Evolutionary conservation across 1,140 invertebrate species (phyloP), one percentile per base, ranked within the genome.

Genomic region (Dolichoris vasculosae): DNA sequence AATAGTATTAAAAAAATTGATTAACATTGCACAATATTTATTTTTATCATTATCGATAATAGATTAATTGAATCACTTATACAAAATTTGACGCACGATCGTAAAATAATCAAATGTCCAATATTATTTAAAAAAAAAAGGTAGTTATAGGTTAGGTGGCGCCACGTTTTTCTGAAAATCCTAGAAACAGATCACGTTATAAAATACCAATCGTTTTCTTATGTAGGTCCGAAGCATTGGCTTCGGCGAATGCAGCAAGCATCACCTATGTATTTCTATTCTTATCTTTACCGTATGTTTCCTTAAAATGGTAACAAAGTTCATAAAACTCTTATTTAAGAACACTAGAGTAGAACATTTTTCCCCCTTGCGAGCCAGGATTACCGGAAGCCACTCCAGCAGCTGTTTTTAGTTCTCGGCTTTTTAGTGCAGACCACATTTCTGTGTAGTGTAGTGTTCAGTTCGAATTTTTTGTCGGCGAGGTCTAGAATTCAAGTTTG

Each of bases 101-200:
- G 48, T 17, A 9, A 51, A 51, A 17, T 46, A 17, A 51, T 2
- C 48, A 51, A 51, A 15, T 8, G 20, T 51, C 1, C 7, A 2
- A 51, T 2, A 11, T 51, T 11, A 51, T 51, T 51, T 13, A 15
- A 2, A 17, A 51, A 51, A 7, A 17, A 51, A 51, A n/a, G n/a
- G 23, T 79, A n/a, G 7, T 77, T 75, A 4, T 26, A 83, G 82
- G 69, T 75, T 83, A 83, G 82, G n/a, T 75, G 30, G 48, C 69
- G 32, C 48, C 69, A 83, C 69, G 59, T 83, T 64, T 64, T 48
- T 59, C 9, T n/a, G 4, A 32, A 82, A n/a, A 38, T 71, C 38
- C 35, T 23, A 15, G 79, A 32, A 64, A 6, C 2, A 38, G 2
- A 64, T 40, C 26, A 46, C 63, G 7, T 46, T 67, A 9, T 38